Evolutionary conservation across 2,113 vertebrate species (phyloP).

Genomic region (Marcusenius ussheri): DNA sequence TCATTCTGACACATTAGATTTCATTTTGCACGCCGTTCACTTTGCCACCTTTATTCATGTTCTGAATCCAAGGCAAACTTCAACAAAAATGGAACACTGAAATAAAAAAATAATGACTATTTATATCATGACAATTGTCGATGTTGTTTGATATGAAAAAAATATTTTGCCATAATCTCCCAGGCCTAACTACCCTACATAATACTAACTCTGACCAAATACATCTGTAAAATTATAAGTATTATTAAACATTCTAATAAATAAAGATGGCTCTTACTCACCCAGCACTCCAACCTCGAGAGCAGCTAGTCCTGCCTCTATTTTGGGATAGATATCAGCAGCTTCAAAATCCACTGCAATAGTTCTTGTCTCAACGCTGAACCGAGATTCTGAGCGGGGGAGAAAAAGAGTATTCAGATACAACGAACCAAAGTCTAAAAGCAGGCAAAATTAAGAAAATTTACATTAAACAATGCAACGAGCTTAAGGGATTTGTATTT

Average conservation of each 20-base stretch:
- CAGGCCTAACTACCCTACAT: neutral
- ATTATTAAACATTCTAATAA: neutral
- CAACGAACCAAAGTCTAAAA: neutral
- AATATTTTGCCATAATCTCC: neutral
- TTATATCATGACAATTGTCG: neutral
- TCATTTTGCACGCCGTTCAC: neutral
- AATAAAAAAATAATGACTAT: neutral
- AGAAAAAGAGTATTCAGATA: neutral
- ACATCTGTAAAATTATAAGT: neutral
- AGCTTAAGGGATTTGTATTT: neutral
- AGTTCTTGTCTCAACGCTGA: slow-evolving; percentile 79
- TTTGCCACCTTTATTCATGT: neutral
- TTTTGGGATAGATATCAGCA: slow-evolving; percentile 73
- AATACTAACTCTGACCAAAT: neutral
- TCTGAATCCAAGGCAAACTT: neutral
- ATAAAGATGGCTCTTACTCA: slow-evolving; percentile 50
- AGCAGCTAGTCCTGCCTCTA: slow-evolving; percentile 67
- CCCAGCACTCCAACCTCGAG: slow-evolving; percentile 86
- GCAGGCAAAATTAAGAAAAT: neutral
- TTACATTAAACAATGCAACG: neutral
- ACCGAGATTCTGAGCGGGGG: slow-evolving; percentile 68
- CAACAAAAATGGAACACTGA: neutral
- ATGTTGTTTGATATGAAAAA: neutral
- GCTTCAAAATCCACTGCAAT: slow-evolving; percentile 79
- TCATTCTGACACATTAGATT: no score